Base-by-base conservation (phyloP, 2,113 vertebrate species). In the Strix aluco region DNA sequence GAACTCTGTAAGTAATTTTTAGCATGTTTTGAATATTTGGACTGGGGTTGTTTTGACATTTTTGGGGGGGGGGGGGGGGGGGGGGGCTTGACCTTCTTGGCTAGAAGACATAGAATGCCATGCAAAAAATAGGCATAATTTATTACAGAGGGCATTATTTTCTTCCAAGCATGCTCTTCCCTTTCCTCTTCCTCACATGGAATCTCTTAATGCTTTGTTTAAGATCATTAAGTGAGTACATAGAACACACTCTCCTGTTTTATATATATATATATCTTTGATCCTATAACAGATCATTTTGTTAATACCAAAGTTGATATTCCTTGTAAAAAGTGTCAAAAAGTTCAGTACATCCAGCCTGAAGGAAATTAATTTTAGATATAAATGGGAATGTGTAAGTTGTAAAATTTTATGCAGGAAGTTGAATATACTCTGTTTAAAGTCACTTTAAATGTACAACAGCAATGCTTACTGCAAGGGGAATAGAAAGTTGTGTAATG, bases 361-460 rank as follows among this genome's bases (percentile, higher is more conserved):
- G 78, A 75, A 94, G 52, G 62, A 91, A 94, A 90, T 86, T n/a
- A 95, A 80, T 79, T 93, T 71, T 91, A 77, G 23, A 79, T 82
- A 90, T 38, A 92, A 95, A 88, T 67, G 32, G n/a, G 81, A 95
- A 94, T 69, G 34, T 36, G 49, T 57, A 89, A 72, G 89, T 72
- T 87, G 61, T 95, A 95, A 96, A 94, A 81, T 84, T 89, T 95
- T 95, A 95, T 81, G 61, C 73, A 81, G 44, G 79, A 75, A 71
- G 69, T 87, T 91, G 80, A 91, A 54, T 79, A 79, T 72, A 22
- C 67, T 95, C 66, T 94, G 62, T 90, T 95, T 88, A 81, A 96
- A 90, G 58, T 88, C 72, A 61, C 34, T 71, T 83, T 66, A 61
- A 67, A 82, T 86, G 29, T 88, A 51, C 36, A 90, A 74, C 26